Conservation (phyloP, 2,888 invertebrate species). For the Athripsodes cinereus region DNA sequence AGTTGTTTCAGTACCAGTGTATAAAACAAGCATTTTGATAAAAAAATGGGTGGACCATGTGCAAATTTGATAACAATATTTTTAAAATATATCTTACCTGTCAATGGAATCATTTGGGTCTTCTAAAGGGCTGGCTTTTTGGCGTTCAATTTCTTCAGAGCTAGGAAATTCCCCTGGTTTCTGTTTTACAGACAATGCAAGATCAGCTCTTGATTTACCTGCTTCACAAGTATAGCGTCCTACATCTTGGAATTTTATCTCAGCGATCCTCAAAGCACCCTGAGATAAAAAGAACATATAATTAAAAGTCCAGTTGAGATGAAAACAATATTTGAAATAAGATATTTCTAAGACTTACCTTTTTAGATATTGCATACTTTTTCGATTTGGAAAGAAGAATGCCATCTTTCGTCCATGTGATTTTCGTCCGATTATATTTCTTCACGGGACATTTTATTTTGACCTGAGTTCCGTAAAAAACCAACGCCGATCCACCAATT, state of each 20-base stretch:
- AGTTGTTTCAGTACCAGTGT: no score
- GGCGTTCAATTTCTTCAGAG: conserved; percentile 68
- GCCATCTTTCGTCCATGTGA: conserved; percentile 86
- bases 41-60: background rate
- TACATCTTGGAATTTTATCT: conserved; percentile 73
- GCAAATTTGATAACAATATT: background rate
- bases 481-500: conserved; percentile 84
- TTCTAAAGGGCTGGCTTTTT: conserved; percentile 39
- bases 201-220: conserved; percentile 73
- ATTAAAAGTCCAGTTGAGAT: no score
- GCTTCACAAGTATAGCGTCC: conserved; percentile 85
- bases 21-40: no score
- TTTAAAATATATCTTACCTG: conserved; percentile 34
- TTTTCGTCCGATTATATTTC: conserved; percentile 73
- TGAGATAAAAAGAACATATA: no score
- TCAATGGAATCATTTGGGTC: conserved; percentile 42
- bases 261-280: conserved; percentile 81
- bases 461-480: conserved; percentile 85
- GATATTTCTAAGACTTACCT: conserved; percentile 46
- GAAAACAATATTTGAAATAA: background rate
- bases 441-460: conserved; percentile 93
- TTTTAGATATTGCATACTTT: conserved; percentile 83
- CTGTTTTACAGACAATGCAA: conserved; percentile 73
- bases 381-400: conserved; percentile 69
- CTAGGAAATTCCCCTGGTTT: conserved; percentile 74